phyloP scores from a whole-genome alignment of 2,888 invertebrate species.

The Lomographa bimaculata region DNA sequence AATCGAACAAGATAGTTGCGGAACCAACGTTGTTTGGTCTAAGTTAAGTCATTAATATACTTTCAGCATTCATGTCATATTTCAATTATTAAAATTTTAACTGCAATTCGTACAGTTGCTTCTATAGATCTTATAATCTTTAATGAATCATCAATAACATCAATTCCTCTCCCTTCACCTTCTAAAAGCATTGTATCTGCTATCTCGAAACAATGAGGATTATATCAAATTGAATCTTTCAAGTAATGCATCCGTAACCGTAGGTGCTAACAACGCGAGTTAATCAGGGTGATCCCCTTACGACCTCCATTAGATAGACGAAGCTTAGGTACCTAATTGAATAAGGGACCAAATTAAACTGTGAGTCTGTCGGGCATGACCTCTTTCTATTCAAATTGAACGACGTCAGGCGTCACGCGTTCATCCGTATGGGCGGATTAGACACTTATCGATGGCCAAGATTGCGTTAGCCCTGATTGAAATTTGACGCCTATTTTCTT shows the following conservation, averaged over 20 bases:
- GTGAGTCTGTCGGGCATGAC: slow-evolving; percentile 57
- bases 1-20: slow-evolving; percentile 67
- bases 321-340: slow-evolving; percentile 76
- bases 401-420: slow-evolving; percentile 52
- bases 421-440: slow-evolving; percentile 51
- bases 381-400: slow-evolving; percentile 81
- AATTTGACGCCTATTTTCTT: slow-evolving; percentile 37
- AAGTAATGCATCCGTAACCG: slow-evolving; percentile 40
- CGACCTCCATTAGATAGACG: slow-evolving; percentile 74
- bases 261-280: slow-evolving; percentile 71
- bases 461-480: slow-evolving; percentile 56
- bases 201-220: slow-evolving; percentile 33
- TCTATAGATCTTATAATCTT: too few relatives aligned
- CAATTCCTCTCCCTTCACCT: slow-evolving; percentile 19
- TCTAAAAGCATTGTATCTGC: slow-evolving; percentile 24
- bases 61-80: too few relatives aligned
- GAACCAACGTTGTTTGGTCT: slow-evolving; percentile 38
- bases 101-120: too few relatives aligned
- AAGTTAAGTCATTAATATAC: too few relatives aligned
- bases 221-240: slow-evolving; percentile 48
- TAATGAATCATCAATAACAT: slow-evolving; percentile 5
- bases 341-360: slow-evolving; percentile 78
- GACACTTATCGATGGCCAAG: slow-evolving; percentile 54
- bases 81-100: too few relatives aligned
- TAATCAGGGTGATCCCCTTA: slow-evolving; percentile 76